Percentiles rank a stretch among this genome's conserved stretches.
phyloP scores from a whole-genome alignment of 2,113 vertebrate genomes.

The Onychostruthus taczanowskii region DNA sequence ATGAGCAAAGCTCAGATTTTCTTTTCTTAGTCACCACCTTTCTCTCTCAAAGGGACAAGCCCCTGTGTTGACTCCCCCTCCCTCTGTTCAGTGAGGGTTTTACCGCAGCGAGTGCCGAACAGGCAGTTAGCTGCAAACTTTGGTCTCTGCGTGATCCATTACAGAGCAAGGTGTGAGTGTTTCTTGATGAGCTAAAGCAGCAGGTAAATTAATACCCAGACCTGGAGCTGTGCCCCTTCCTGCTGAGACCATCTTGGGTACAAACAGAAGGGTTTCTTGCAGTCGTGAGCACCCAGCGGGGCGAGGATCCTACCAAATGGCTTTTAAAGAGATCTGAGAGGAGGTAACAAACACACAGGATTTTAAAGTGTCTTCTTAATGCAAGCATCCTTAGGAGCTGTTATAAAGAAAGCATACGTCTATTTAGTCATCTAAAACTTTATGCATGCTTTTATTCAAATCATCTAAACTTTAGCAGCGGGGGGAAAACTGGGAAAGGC shows the following conservation, averaged over 20 bases:
- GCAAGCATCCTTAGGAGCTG: not conserved
- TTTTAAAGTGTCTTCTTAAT: constrained; percentile 2
- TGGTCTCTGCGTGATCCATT: not conserved
- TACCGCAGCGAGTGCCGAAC: rapidly evolving
- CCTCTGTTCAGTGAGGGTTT: not conserved
- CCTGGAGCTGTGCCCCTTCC: not conserved
- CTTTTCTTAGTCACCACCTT: not conserved
- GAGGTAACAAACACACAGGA: not conserved
- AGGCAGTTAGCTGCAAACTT: not conserved
- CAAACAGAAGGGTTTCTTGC: constrained; percentile 11
- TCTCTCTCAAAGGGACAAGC: not conserved
- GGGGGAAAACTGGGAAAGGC: not conserved
- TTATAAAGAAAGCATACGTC: not conserved
- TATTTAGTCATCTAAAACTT: constrained; percentile 4
- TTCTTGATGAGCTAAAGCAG: constrained; percentile 32
- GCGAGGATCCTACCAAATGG: not conserved
- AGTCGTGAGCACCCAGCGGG: not conserved
- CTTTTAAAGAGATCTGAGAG: not conserved
- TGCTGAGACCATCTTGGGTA: not conserved
- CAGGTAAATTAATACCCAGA: constrained; percentile 25
- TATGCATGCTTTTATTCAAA: not conserved
- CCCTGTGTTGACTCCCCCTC: not conserved
- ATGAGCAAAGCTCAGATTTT: not conserved
- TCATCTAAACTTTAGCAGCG: not conserved
- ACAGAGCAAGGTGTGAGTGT: constrained; percentile 12